phyloP scores from a whole-genome alignment of 2,113 vertebrate genomes.

The Columbina picui region DNA sequence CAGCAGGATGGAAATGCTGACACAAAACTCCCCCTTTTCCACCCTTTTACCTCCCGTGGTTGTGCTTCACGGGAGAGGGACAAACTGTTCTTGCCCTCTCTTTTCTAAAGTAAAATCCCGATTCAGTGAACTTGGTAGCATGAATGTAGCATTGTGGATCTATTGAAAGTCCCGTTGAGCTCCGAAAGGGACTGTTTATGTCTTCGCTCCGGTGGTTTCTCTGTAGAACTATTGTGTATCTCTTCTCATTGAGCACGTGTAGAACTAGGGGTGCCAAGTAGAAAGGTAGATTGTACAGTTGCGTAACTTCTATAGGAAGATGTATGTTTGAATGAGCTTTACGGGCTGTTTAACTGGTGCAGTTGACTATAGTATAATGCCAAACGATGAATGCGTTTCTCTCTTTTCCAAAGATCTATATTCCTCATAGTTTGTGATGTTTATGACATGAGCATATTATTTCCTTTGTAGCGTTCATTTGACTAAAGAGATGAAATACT shows the following conservation, averaged over 20 bases:
- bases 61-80: not conserved
- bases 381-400: not conserved
- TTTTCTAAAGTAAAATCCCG: not conserved
- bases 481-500: not conserved
- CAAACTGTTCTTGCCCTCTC: slow-evolving; percentile 22
- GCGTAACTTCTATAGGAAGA: not conserved
- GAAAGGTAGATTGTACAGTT: not conserved
- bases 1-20: slow-evolving; percentile 5
- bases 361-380: not conserved
- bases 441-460: slow-evolving; percentile 6
- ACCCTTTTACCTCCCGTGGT: not conserved
- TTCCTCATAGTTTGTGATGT: slow-evolving; percentile 44
- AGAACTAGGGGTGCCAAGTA: not conserved
- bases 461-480: slow-evolving; percentile 43
- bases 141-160: slow-evolving; percentile 70
- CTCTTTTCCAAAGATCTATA: slow-evolving; percentile 63
- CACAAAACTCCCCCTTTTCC: not conserved
- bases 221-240: slow-evolving; percentile 28
- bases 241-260: not conserved
- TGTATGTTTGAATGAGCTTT: not conserved
- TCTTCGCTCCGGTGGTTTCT: slow-evolving; percentile 19
- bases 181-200: not conserved
- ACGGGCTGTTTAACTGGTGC: not conserved
- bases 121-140: slow-evolving; percentile 66
- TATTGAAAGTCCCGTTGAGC: not conserved